Base-by-base conservation (phyloP, 2,888 invertebrate genomes). In the Anodontia alba region DNA sequence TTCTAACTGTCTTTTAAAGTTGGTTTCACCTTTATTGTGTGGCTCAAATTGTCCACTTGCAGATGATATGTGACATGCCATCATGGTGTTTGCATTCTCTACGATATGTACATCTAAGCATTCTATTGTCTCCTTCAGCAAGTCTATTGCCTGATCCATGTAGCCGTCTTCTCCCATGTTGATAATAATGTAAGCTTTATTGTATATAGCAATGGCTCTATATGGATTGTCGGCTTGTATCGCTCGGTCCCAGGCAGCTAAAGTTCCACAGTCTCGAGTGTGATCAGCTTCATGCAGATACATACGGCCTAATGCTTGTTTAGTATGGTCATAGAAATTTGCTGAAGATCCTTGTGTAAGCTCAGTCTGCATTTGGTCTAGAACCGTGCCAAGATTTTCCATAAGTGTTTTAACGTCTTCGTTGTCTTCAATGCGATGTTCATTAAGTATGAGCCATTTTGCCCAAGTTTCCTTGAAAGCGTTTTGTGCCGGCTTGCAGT, bases 391-490 rank as follows among this genome's bases (percentile, higher is more conserved):
- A 3, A 62, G 31, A 33, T 33, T 29, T 5, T 31, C 7, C 17
- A 12, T 33, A 8, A 62, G 33, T 17, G 31, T 12, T 2, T 62
- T 33, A 8, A 33, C 33, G 17, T 62, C 33, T 62, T 62, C 62
- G 20, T 62, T 62, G 20, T 33, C 33, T 62, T 62, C 62, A 33
- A 62, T 33, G 20, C 62, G 62, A 33, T 62, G 33, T 20, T 62
- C 62, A 33, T 62, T 62, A 17, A 62, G 33, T 3, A 62, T 62
- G 1, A 62, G 62, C 62, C 62, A 62, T 17, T 33, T 15, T 17
- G 62, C 62, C 62, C 62, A 62, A 20, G 62, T 33, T 33, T 62
- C 62, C n/a, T 62, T 62, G 33, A 62, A 62, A 20, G 62, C 62
- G 20, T 62, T 62, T 62, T 62, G 62, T 10, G 33, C 31, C 5